A percentile compares a stretch with the other conserved stretches of the same genome.
phyloP scores from a whole-genome alignment of 1,140 invertebrate genomes.

The Ips nitidus region DNA sequence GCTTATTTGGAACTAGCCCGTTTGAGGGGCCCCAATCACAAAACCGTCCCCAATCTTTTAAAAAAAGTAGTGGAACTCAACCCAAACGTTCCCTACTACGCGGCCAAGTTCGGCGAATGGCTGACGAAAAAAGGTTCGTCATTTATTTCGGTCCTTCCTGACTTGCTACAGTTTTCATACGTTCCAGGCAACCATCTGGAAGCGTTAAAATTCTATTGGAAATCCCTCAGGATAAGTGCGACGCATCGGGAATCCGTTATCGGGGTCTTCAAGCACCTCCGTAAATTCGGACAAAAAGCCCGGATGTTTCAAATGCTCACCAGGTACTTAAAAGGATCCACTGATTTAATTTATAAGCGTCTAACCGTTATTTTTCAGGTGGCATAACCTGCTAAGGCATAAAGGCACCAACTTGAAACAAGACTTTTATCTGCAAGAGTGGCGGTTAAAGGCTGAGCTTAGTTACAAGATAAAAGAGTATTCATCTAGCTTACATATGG shows the following conservation, averaged over 20 bases:
- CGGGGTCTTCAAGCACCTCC: slow-evolving; percentile 60
- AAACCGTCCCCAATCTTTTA: slow-evolving; percentile 57
- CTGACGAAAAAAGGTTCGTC: slow-evolving; percentile 62
- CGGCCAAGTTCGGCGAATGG: slow-evolving; percentile 68
- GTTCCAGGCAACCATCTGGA: slow-evolving; percentile 53
- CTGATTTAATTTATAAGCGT: background rate
- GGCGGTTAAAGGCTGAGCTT: slow-evolving; percentile 49
- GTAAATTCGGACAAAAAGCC: slow-evolving; percentile 63
- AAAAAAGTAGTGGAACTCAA: slow-evolving; percentile 63
- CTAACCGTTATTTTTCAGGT: slow-evolving; percentile 35
- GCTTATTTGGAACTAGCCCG: slow-evolving; percentile 68
- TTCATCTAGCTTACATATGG: slow-evolving; percentile 38
- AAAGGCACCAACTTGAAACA: slow-evolving; percentile 41
- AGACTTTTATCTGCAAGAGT: slow-evolving; percentile 49
- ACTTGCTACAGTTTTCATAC: background rate
- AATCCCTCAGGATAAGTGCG: slow-evolving; percentile 57
- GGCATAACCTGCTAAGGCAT: slow-evolving; percentile 45
- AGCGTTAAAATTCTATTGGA: slow-evolving; percentile 62
- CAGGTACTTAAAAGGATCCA: slow-evolving; percentile 52
- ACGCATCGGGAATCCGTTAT: slow-evolving; percentile 58
- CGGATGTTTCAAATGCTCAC: slow-evolving; percentile 65
- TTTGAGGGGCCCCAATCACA: slow-evolving; percentile 56
- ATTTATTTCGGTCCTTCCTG: background rate
- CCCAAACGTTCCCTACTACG: slow-evolving; percentile 67
- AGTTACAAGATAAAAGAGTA: slow-evolving; percentile 48